Conservation (phyloP, 2,113 vertebrate species). For the Baryphthengus martii region DNA sequence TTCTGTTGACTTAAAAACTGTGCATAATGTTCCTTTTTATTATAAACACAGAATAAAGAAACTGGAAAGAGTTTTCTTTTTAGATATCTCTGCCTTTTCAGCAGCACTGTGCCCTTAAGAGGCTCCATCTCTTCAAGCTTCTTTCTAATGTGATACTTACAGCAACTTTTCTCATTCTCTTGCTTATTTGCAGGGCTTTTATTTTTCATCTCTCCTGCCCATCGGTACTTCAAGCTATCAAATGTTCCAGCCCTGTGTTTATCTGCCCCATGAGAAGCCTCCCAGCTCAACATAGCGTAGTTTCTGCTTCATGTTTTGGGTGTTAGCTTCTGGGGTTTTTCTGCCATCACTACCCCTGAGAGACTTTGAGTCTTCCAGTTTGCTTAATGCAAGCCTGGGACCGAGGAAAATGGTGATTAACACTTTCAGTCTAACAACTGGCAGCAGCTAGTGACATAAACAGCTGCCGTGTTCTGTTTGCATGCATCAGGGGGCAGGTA, state of each 20-base stretch:
- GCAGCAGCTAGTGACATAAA: not conserved
- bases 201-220: not conserved
- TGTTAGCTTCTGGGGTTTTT: conserved; percentile 4
- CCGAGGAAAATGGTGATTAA: not conserved
- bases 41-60: not conserved
- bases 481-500: not conserved
- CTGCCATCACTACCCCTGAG: not conserved
- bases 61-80: not conserved
- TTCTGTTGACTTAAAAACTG: conserved; percentile 10
- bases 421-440: not conserved
- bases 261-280: conserved; percentile 12
- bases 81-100: not conserved
- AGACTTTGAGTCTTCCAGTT: not conserved
- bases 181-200: not conserved
- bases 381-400: not conserved
- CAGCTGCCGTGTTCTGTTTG: not conserved
- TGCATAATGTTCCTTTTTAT: not conserved
- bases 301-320: not conserved
- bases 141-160: not conserved
- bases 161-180: not conserved
- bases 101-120: not conserved
- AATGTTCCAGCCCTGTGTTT: conserved; percentile 24
- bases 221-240: conserved; percentile 5
- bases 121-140: not conserved
- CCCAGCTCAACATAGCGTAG: not conserved